Evolutionary conservation across 2,113 vertebrate species (phyloP).

Genomic region (Phrynosoma platyrhinos): DNA sequence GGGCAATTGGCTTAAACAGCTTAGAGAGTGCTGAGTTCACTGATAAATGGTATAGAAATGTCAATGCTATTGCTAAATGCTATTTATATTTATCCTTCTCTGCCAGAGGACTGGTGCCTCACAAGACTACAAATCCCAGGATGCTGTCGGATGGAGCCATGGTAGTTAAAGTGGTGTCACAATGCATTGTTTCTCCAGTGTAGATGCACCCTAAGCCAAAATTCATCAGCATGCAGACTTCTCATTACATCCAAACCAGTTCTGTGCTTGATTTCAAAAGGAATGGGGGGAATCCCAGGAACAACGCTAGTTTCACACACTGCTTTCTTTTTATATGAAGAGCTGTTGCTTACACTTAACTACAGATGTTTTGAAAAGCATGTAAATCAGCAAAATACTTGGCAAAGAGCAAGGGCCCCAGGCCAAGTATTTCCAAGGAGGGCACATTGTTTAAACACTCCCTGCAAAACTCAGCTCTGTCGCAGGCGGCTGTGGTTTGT

Average conservation of each 20-base stretch:
- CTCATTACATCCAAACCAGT: neutral
- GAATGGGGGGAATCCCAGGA: neutral
- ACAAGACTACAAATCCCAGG: no score
- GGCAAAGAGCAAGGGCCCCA: slow-evolving; percentile 40
- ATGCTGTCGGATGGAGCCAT: no score
- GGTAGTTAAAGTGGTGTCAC: no score
- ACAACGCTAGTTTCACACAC: neutral
- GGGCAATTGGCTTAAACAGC: no score
- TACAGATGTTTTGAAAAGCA: slow-evolving; percentile 30
- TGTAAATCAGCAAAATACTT: slow-evolving; percentile 39
- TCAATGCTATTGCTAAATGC: no score
- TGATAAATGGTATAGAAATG: no score
- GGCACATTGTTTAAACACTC: slow-evolving; percentile 65
- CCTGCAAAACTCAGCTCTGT: slow-evolving; percentile 45
- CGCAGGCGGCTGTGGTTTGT: slow-evolving; percentile 46
- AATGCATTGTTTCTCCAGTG: no score
- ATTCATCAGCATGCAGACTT: neutral
- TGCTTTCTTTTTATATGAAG: slow-evolving; percentile 24
- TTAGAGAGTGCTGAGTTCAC: no score
- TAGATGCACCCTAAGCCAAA: neutral
- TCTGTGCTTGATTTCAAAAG: neutral
- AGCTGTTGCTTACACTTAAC: neutral
- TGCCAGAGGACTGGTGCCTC: no score
- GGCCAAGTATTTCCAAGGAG: slow-evolving; percentile 60
- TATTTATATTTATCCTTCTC: no score